Percentiles rank a stretch among this genome's conserved stretches.
phyloP scores from a whole-genome alignment of 2,888 invertebrate species.

The Melanotus villosus region DNA sequence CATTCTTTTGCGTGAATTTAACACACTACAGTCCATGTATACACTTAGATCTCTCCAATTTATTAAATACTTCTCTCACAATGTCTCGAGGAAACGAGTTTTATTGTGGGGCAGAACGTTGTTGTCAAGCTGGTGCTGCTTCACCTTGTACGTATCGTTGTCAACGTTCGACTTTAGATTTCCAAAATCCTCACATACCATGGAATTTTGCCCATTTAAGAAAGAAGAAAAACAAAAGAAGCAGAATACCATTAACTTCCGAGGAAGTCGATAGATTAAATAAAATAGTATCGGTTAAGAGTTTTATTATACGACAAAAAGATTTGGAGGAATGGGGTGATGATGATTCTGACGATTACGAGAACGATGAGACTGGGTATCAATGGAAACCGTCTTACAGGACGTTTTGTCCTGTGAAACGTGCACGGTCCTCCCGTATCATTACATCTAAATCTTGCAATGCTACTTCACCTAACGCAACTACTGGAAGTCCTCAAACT shows the following conservation, averaged over 20 bases:
- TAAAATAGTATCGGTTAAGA: constrained; percentile 31
- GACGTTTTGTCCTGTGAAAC: constrained; percentile 4
- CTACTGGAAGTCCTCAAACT: too few species aligned
- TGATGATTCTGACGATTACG: not conserved
- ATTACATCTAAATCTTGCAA: not conserved
- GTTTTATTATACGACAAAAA: constrained; percentile 26
- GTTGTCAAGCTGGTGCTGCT: constrained; percentile 20
- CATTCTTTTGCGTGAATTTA: constrained; percentile 15
- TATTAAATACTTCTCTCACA: not conserved
- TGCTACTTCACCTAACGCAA: not conserved
- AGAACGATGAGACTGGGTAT: not conserved
- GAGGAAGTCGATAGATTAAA: constrained; percentile 23
- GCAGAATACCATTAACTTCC: not conserved
- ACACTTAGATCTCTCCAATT: not conserved
- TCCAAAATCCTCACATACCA: not conserved
- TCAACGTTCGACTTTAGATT: not conserved
- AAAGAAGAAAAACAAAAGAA: constrained; percentile 3
- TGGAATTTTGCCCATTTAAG: constrained; percentile 6
- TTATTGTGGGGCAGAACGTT: constrained; percentile 20
- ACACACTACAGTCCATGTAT: constrained; percentile 32
- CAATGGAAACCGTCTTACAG: constrained; percentile 33
- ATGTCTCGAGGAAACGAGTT: not conserved
- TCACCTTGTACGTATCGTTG: constrained; percentile 26
- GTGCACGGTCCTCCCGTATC: not conserved
- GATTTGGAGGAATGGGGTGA: constrained; percentile 7